Evolutionary conservation across 2,888 invertebrate genomes (phyloP), one percentile per base, ranked within the genome.

Genomic region (Amphiduros pacificus): DNA sequence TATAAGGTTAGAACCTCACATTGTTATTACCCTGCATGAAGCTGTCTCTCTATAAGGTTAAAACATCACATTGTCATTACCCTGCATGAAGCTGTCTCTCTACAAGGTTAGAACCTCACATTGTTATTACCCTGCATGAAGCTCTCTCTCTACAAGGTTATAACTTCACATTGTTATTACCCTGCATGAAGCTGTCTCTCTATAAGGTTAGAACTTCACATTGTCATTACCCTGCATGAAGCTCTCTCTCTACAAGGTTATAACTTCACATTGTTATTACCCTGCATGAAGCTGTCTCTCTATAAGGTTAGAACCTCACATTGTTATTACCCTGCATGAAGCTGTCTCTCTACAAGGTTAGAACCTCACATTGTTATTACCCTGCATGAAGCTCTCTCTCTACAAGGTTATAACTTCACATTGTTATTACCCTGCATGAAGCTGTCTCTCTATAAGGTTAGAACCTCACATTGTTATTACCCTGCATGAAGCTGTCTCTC

Each of bases 41-140:
- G 49, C 65, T 82, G 29, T 73, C 79, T 4, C 69, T 82, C 17
- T 81, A 81, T 67, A 77, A 75, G 74, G 80, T 80, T 61, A 63
- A 52, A 22, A 29, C 11, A 14, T 17, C 22, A 22, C n/a, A 9
- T 17, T 48, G 49, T 48, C 49, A 17, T n/a, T n/a, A n/a, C 82
- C 81, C 0, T 65, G 74, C 28, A 80, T 82, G 60, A 76, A 75
- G 49, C 65, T 82, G 29, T 73, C 79, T 4, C 69, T 82, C 17
- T 81, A 81, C 67, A 77, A 75, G 74, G 80, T 80, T 61, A 63
- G 54, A 22, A 29, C 11, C 11, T 17, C 22, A 22, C n/a, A 9
- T 17, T 48, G 49, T 48, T 20, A 17, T n/a, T n/a, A n/a, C 82
- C 81, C 0, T 65, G 74, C 28, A 80, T 82, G 60, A 76, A 75